A percentile compares a stretch with the other conserved stretches of the same genome.
phyloP scores from a whole-genome alignment of 2,888 invertebrate species.

The Tetragonisca angustula region DNA sequence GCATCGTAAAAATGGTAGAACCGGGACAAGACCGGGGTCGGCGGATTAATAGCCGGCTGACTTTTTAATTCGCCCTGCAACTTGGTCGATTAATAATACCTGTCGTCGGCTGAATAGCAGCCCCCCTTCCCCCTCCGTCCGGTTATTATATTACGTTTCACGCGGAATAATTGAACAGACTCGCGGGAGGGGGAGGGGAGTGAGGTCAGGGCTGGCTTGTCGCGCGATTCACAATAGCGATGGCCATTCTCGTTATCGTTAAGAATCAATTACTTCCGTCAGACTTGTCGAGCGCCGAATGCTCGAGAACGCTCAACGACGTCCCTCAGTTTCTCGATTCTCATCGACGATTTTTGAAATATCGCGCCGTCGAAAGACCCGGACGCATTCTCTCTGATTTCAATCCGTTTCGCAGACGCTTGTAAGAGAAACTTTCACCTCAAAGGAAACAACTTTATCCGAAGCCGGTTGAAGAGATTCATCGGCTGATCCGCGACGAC shows the following conservation, averaged over 20 bases:
- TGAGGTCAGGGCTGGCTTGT: not conserved
- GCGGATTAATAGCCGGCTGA: conserved; percentile 47
- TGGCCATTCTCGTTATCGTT: conserved; percentile 8
- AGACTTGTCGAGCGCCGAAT: not conserved
- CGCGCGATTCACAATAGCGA: not conserved
- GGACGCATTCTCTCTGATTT: not conserved
- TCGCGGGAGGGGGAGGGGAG: too few relatives aligned
- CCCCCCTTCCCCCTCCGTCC: too few relatives aligned
- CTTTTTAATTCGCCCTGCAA: conserved; percentile 51
- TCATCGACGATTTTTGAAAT: not conserved
- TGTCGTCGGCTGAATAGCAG: conserved; percentile 33
- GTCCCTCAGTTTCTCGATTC: not conserved
- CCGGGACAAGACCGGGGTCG: conserved; percentile 20
- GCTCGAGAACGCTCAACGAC: not conserved
- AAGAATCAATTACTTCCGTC: conserved; percentile 31
- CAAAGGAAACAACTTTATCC: not conserved
- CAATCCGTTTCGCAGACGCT: not conserved
- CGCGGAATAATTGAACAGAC: conserved; percentile 32
- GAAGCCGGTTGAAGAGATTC: not conserved
- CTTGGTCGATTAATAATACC: conserved; percentile 55
- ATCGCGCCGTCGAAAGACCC: not conserved
- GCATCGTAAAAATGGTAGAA: conserved; percentile 48
- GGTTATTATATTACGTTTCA: conserved; percentile 37
- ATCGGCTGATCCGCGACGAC: conserved; percentile 12
- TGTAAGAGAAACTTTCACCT: not conserved